Percentiles rank a stretch among this genome's conserved stretches.
These are phyloP conservation scores for Formica selysi DNA, from an alignment of 1,140 invertebrate genomes.

Conservation along the genomic window DNA sequence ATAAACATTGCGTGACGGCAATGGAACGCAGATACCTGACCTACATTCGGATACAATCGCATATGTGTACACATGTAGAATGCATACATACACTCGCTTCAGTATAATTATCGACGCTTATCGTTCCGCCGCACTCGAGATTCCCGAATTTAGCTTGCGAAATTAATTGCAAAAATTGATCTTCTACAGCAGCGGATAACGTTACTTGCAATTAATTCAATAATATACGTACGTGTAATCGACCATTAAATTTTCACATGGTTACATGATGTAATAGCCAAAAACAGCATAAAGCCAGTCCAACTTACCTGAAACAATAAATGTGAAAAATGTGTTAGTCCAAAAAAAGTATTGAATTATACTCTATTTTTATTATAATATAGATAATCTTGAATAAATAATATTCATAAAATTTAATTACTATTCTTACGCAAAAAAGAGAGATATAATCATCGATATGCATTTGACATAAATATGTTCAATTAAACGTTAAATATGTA, in stretches of 20 bases:
- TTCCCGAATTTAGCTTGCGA: conserved; percentile 55
- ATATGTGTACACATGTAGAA: conserved; percentile 51
- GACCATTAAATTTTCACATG: not conserved
- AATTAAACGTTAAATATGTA: not conserved
- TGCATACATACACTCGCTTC: conserved; percentile 17
- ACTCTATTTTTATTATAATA: not conserved
- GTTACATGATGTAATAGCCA: not conserved
- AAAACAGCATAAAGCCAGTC: not conserved
- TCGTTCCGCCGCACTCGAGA: conserved; percentile 49
- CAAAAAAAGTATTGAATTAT: conserved; percentile 7
- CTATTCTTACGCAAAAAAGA: not conserved
- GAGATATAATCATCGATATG: not conserved
- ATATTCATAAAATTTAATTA: not conserved
- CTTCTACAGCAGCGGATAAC: conserved; percentile 27
- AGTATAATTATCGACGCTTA: conserved; percentile 62
- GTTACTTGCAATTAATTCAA: conserved; percentile 55
- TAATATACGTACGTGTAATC: conserved; percentile 44
- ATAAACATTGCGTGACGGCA: conserved; percentile 62
- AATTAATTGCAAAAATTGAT: conserved; percentile 65
- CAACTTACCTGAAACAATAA: conserved; percentile 51
- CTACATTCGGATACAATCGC: conserved; percentile 56
- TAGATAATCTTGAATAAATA: not conserved
- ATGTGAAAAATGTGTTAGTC: not conserved
- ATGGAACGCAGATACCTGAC: conserved; percentile 60
- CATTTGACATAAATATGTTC: not conserved